phyloP scores from a whole-genome alignment of 2,888 invertebrate genomes.

The Mesopsocus fuscifrons region DNA sequence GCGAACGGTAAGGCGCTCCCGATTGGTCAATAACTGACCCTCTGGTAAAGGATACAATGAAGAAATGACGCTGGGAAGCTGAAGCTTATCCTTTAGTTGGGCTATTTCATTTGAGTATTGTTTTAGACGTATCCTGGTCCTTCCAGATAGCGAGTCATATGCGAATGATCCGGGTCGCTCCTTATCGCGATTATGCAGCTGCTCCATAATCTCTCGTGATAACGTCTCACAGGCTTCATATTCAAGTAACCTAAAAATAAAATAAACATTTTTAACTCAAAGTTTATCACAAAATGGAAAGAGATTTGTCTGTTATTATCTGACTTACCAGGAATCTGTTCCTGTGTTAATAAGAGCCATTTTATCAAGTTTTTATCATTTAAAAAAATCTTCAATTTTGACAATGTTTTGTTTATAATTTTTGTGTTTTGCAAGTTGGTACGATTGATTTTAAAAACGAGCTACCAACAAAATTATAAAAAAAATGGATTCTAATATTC shows the following conservation, averaged over 20 bases:
- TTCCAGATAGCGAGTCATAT: conserved; percentile 36
- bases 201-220: conserved; percentile 39
- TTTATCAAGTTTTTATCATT: no score
- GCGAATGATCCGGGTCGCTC: conserved; percentile 31
- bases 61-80: conserved; percentile 25
- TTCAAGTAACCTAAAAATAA: conserved; percentile 22
- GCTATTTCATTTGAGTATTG: conserved; percentile 38
- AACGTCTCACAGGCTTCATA: conserved; percentile 45
- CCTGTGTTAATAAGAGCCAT: conserved; percentile 8
- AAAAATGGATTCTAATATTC: no score
- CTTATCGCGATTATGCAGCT: conserved; percentile 34
- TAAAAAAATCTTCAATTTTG: no score
- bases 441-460: no score
- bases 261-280: not conserved
- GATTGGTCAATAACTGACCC: no score
- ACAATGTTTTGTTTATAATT: no score
- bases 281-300: conserved; percentile 1
- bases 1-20: no score
- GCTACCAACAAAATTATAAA: no score
- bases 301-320: not conserved
- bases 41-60: conserved; percentile 26
- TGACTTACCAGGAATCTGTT: conserved; percentile 28
- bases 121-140: conserved; percentile 36
- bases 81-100: conserved; percentile 35
- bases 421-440: no score